A percentile compares a stretch with the other conserved stretches of the same genome.
These are phyloP conservation scores for Ditula angustiorana DNA, from an alignment of 2,888 invertebrate species.

Conservation along the genomic window DNA sequence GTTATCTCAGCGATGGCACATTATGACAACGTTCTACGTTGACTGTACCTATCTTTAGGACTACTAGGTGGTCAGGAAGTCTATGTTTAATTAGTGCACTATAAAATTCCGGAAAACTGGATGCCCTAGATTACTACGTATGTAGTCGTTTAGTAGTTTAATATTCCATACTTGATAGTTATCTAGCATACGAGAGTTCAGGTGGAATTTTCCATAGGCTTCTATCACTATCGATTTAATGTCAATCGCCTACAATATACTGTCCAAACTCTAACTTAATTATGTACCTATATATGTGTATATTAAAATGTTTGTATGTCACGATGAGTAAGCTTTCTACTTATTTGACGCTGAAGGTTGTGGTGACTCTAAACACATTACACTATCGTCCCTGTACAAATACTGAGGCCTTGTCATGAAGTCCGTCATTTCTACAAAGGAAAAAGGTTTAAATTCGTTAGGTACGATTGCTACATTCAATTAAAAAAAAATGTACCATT, in stretches of 20 bases:
- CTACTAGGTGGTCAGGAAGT: no score
- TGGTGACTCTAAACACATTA: background rate
- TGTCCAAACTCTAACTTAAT: background rate
- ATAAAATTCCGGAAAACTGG: no score
- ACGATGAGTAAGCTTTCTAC: background rate
- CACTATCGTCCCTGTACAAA: background rate
- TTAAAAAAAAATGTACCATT: no score
- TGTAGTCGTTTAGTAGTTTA: no score
- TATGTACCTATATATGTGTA: background rate
- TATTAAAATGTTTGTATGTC: background rate
- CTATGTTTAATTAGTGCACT: no score
- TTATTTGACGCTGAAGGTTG: background rate
- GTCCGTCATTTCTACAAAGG: background rate
- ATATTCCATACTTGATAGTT: no score
- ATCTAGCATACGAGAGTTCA: no score
- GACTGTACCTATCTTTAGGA: no score
- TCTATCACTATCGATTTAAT: slow-evolving; percentile 21
- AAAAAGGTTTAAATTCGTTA: background rate
- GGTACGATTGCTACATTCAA: no score
- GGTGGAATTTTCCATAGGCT: background rate
- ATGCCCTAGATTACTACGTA: no score
- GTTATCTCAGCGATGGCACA: no score
- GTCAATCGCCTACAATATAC: slow-evolving; percentile 14
- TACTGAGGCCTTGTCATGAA: background rate
- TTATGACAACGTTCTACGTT: no score